These are phyloP conservation scores for Larimichthys crocea DNA, from an alignment of 2,113 vertebrate species.

Conservation along the genomic window DNA sequence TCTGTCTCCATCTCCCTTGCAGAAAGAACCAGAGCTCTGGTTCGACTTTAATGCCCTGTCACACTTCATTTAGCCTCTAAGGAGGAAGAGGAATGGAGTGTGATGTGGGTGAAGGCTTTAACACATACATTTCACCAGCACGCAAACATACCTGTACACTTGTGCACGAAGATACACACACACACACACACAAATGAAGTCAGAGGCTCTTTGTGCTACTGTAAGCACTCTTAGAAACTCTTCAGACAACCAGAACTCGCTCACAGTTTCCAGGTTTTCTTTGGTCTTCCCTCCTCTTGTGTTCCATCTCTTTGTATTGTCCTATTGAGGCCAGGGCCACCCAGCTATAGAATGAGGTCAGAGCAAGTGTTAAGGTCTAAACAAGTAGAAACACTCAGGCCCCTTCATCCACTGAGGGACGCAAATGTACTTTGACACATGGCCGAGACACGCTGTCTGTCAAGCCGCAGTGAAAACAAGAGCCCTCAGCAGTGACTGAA, in stretches of 20 bases:
- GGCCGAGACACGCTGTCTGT: slow-evolving; percentile 44
- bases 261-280: slow-evolving; percentile 3
- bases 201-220: slow-evolving; percentile 30
- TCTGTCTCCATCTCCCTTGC: slow-evolving; percentile 30
- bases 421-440: slow-evolving; percentile 57
- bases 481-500: slow-evolving; percentile 50
- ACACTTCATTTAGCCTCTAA: slow-evolving; percentile 66
- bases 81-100: slow-evolving; percentile 52
- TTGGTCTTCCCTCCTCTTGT: background rate
- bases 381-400: slow-evolving; percentile 50
- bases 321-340: slow-evolving; percentile 58
- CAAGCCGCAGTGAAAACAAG: slow-evolving; percentile 41
- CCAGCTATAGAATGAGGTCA: slow-evolving; percentile 61
- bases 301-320: slow-evolving; percentile 39
- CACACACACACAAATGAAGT: slow-evolving; percentile 1
- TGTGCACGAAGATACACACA: background rate
- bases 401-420: slow-evolving; percentile 38
- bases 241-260: slow-evolving; percentile 21
- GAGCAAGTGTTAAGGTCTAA: slow-evolving; percentile 51
- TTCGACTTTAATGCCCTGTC: slow-evolving; percentile 68
- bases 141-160: slow-evolving; percentile 26
- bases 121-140: slow-evolving; percentile 32
- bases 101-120: slow-evolving; percentile 27
- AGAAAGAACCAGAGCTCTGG: slow-evolving; percentile 45
- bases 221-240: slow-evolving; percentile 27